These are phyloP conservation scores for Himalopsyche anomala DNA, from an alignment of 2,888 invertebrate genomes.

Conservation along the genomic window DNA sequence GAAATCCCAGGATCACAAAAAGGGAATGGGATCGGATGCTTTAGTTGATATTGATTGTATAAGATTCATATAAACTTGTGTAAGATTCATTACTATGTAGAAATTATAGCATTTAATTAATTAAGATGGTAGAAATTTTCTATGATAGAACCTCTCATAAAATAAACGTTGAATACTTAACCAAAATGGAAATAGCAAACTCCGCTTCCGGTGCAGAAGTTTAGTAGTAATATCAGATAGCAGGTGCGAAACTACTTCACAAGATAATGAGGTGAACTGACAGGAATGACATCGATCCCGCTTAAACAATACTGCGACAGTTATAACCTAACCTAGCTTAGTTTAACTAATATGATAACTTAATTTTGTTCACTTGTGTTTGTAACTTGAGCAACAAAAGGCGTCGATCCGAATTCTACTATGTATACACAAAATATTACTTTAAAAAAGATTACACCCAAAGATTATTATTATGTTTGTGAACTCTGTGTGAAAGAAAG, in stretches of 20 bases:
- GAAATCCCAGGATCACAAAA: no score
- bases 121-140: background rate
- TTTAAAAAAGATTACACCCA: no score
- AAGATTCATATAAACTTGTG: no score
- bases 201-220: background rate
- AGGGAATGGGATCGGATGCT: no score
- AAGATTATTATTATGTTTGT: no score
- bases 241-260: slow-evolving; percentile 60
- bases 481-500: no score
- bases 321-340: background rate
- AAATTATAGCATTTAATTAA: background rate
- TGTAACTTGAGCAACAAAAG: background rate
- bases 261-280: slow-evolving; percentile 62
- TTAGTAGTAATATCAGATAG: slow-evolving; percentile 24
- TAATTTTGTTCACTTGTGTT: background rate
- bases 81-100: background rate
- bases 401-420: background rate
- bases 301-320: background rate
- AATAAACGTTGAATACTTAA: background rate
- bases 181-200: background rate
- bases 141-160: background rate
- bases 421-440: no score
- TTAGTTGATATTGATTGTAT: no score
- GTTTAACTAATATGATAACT: background rate
- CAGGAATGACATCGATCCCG: slow-evolving; percentile 8